Conservation (phyloP, 2,113 vertebrate species). For the Pachypanchax playfairii region DNA sequence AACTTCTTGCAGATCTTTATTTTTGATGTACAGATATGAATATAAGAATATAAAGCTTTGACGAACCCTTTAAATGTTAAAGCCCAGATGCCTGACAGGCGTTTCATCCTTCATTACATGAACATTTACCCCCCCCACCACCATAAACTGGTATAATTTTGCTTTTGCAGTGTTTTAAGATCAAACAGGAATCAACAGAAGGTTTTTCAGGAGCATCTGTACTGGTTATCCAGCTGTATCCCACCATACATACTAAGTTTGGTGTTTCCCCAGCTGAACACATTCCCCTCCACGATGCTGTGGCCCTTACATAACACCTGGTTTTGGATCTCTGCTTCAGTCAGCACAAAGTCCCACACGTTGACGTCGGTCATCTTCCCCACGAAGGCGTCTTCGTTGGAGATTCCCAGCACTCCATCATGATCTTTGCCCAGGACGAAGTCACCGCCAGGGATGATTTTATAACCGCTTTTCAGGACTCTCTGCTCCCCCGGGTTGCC, state of each 20-base stretch:
- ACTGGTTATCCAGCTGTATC: conserved; percentile 79
- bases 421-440: conserved; percentile 83
- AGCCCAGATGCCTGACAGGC: conserved; percentile 5
- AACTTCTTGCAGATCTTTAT: conserved; percentile 57
- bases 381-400: conserved; percentile 73
- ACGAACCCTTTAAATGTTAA: conserved; percentile 26
- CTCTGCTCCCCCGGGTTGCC: conserved; percentile 71
- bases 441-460: conserved; percentile 61
- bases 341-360: conserved; percentile 82
- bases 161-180: conserved; percentile 18
- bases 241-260: conserved; percentile 79
- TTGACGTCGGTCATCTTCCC: conserved; percentile 80
- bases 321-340: conserved; percentile 66
- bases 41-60: conserved; percentile 8
- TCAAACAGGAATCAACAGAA: background rate
- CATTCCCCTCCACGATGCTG: conserved; percentile 67
- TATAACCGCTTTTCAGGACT: conserved; percentile 71
- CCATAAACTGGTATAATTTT: conserved; percentile 10
- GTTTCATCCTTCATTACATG: conserved; percentile 2
- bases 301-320: conserved; percentile 74
- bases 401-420: conserved; percentile 79
- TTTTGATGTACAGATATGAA: conserved; percentile 41
- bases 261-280: conserved; percentile 83
- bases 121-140: background rate
- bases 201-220: conserved; percentile 75